Evolutionary conservation across 1,140 invertebrate genomes (phyloP).

Genomic region (Bemisia tabaci): DNA sequence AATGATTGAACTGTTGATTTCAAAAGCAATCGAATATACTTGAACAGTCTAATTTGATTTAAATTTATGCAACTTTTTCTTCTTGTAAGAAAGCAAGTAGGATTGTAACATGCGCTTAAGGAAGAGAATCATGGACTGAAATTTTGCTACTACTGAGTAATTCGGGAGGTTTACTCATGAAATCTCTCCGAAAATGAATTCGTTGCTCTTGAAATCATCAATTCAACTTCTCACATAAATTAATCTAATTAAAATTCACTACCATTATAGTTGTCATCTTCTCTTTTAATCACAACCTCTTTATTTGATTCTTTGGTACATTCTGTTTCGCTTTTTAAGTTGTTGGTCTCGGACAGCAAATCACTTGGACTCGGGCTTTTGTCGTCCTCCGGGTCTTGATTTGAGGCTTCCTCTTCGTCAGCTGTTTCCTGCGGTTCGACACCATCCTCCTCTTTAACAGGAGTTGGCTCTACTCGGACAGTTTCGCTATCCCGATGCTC

Average conservation of each 20-base stretch:
- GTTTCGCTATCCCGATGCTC: slow-evolving; percentile 48
- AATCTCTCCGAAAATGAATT: too few relatives aligned
- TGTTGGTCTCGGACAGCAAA: not conserved
- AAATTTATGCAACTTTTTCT: too few relatives aligned
- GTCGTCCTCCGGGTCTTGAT: not conserved
- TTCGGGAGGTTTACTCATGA: too few relatives aligned
- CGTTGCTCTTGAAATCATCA: too few relatives aligned
- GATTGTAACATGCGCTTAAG: too few relatives aligned
- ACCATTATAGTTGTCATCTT: not conserved
- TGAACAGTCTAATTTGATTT: too few relatives aligned
- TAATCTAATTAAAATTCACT: not conserved
- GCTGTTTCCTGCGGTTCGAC: not conserved
- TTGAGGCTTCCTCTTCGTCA: not conserved
- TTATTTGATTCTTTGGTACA: not conserved
- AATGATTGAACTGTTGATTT: too few relatives aligned
- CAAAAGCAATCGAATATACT: too few relatives aligned
- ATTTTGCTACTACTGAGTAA: too few relatives aligned
- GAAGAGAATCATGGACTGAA: too few relatives aligned
- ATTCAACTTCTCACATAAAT: not conserved
- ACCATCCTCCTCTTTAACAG: slow-evolving; percentile 43
- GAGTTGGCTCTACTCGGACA: slow-evolving; percentile 52
- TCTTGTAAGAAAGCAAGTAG: too few relatives aligned
- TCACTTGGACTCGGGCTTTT: not conserved
- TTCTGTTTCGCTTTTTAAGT: not conserved
- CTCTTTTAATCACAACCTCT: not conserved